phyloP scores from a whole-genome alignment of 2,888 invertebrate species.

The Apamea sordens region DNA sequence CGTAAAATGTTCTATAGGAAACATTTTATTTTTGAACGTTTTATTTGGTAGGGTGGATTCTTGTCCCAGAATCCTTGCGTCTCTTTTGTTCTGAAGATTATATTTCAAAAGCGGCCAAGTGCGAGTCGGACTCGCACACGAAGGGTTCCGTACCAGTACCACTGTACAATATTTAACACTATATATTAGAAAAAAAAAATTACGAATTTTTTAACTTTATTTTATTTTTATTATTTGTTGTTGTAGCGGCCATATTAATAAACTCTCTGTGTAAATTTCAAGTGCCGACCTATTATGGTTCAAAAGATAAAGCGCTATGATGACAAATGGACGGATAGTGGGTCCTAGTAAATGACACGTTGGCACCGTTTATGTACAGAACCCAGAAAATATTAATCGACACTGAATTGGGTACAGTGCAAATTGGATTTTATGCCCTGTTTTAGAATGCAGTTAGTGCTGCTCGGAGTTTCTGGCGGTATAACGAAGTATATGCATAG shows the following conservation, averaged over 20 bases:
- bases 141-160: neutral
- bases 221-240: neutral
- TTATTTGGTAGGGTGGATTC: constrained; percentile 44
- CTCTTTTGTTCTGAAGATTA: constrained; percentile 45
- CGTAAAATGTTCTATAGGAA: constrained; percentile 37
- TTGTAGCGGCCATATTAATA: no score
- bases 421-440: constrained; percentile 45
- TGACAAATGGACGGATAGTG: neutral
- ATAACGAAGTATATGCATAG: constrained; percentile 42
- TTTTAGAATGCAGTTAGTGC: constrained; percentile 55
- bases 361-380: neutral
- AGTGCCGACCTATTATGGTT: neutral
- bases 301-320: neutral
- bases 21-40: constrained; percentile 54
- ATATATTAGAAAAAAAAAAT: neutral
- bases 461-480: constrained; percentile 25
- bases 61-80: neutral
- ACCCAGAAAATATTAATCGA: constrained; percentile 43
- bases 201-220: neutral
- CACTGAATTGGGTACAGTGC: constrained; percentile 20
- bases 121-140: neutral
- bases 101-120: neutral
- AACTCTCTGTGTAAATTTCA: neutral
- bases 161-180: neutral
- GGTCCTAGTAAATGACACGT: neutral